Conservation (phyloP, 2,113 vertebrate genomes). For the Tympanuchus pallidicinctus region DNA sequence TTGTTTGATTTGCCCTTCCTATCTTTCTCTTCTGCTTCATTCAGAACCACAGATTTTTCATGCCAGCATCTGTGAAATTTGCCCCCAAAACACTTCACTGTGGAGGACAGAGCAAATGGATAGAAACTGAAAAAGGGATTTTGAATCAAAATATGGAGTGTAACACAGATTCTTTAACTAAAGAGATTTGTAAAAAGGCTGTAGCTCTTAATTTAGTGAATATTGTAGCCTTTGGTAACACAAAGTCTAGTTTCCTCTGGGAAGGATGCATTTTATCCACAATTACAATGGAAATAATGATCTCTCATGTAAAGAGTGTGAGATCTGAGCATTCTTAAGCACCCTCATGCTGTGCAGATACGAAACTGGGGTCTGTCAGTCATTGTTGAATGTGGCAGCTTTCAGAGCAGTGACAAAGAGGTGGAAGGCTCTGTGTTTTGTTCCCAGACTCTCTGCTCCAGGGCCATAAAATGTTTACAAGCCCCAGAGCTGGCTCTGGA, state of each 20-base stretch:
- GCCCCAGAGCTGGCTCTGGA: neutral
- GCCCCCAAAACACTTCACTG: neutral
- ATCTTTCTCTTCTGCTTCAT: neutral
- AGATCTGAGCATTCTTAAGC: neutral
- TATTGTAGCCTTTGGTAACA: neutral
- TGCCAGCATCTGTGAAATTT: neutral
- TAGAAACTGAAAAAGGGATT: neutral
- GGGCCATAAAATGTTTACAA: conserved; percentile 34
- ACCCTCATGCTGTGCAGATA: neutral
- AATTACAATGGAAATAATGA: neutral
- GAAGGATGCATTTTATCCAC: neutral
- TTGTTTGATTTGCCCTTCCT: neutral
- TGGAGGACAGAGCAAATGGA: neutral
- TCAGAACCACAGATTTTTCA: neutral
- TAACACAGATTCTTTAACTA: neutral
- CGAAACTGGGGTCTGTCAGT: neutral
- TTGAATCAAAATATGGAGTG: neutral
- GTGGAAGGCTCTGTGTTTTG: neutral
- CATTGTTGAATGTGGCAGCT: neutral
- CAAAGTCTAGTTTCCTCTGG: neutral
- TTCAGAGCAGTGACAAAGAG: neutral
- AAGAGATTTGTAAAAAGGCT: neutral
- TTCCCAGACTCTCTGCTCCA: neutral
- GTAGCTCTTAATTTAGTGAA: neutral
- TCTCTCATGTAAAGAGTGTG: neutral